phyloP scores from a whole-genome alignment of 1,140 invertebrate species.

The Drosophila elegans region DNA sequence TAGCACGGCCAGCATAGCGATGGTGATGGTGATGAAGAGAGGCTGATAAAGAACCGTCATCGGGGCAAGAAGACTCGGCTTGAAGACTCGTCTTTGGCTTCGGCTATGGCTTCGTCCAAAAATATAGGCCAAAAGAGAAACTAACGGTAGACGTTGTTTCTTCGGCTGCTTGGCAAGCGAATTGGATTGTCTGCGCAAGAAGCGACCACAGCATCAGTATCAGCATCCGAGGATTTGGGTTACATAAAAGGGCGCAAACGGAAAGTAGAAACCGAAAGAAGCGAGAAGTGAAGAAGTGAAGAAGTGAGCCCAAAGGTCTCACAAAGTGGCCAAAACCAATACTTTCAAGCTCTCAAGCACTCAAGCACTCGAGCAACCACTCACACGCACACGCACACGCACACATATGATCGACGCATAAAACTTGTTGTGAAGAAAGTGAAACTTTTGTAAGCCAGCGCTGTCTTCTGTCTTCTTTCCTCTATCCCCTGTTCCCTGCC shows the following conservation, averaged over 20 bases:
- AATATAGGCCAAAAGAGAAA: slow-evolving; percentile 85
- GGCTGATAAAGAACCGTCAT: slow-evolving; percentile 60
- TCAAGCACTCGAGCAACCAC: not conserved
- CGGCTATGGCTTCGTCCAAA: slow-evolving; percentile 27
- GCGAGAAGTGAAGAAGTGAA: slow-evolving; percentile 15
- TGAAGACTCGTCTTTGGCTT: slow-evolving; percentile 20
- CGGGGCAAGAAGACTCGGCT: slow-evolving; percentile 43
- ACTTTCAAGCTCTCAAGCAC: slow-evolving; percentile 13
- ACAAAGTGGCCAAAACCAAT: slow-evolving; percentile 12
- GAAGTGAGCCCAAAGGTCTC: slow-evolving; percentile 15
- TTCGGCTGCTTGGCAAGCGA: slow-evolving; percentile 29
- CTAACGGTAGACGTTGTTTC: slow-evolving; percentile 76
- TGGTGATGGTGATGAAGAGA: slow-evolving; percentile 25
- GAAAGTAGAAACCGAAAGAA: slow-evolving; percentile 80
- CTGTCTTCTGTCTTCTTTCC: slow-evolving; percentile 4
- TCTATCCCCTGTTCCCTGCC: slow-evolving; percentile 13
- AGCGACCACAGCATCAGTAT: slow-evolving; percentile 40
- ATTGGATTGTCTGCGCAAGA: slow-evolving; percentile 33
- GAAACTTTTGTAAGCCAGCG: slow-evolving; percentile 63
- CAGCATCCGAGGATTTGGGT: slow-evolving; percentile 71
- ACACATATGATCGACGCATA: slow-evolving; percentile 43
- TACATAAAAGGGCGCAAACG: slow-evolving; percentile 82
- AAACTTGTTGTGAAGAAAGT: slow-evolving; percentile 83
- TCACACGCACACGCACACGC: slow-evolving; percentile 20
- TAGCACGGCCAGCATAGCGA: slow-evolving; percentile 12